phyloP scores from a whole-genome alignment of 2,113 vertebrate genomes.

The Candoia aspera region DNA sequence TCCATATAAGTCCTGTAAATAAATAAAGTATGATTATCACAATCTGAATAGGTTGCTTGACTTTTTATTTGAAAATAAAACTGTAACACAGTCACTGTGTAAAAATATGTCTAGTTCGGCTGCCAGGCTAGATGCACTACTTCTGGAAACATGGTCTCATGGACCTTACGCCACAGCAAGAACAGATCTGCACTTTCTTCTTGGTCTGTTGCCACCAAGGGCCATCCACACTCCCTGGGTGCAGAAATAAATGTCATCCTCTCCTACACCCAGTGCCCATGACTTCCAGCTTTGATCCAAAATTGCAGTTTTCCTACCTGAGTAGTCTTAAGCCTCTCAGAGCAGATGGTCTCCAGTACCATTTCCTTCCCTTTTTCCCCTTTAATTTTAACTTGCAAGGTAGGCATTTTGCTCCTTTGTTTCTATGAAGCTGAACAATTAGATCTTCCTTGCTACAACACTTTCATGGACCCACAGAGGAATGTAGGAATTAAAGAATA shows the following conservation, averaged over 20 bases:
- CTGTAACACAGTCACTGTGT: neutral
- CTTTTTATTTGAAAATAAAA: neutral
- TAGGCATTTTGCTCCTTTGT: neutral
- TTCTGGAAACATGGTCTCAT: neutral
- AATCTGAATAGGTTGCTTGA: neutral
- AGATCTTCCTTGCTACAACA: neutral
- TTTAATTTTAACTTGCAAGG: neutral
- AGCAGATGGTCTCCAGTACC: neutral
- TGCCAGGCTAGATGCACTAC: neutral
- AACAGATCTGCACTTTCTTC: neutral
- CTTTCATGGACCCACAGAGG: neutral
- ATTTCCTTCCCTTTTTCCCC: neutral
- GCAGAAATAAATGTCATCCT: neutral
- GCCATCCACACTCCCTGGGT: neutral
- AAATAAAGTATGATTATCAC: neutral
- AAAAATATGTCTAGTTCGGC: neutral
- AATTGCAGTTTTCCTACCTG: neutral
- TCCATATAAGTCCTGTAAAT: neutral
- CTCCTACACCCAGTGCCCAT: neutral
- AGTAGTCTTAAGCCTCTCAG: neutral
- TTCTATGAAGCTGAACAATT: neutral
- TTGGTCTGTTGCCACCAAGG: neutral
- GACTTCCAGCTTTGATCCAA: neutral
- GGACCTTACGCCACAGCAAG: neutral
- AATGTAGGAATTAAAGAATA: neutral